A percentile compares a stretch with the other conserved stretches of the same genome.
Conservation (phyloP, 2,113 vertebrate genomes). For the Tachycineta bicolor region DNA sequence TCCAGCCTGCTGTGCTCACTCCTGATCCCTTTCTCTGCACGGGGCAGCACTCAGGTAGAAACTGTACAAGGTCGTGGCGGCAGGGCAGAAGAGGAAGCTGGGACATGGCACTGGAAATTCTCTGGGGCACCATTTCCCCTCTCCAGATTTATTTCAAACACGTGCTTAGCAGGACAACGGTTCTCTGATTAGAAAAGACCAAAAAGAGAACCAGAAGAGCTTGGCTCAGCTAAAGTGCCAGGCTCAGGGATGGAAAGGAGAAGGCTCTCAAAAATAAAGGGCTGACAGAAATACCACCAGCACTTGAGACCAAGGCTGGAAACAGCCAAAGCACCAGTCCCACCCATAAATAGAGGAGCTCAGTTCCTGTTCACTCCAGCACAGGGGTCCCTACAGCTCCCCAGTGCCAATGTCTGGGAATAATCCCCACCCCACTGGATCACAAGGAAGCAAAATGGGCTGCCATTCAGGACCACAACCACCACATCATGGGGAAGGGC, state of each 20-base stretch:
- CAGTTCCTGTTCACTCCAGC: neutral
- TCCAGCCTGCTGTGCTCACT: neutral
- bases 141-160: neutral
- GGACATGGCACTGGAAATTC: neutral
- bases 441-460: neutral
- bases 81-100: neutral
- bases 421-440: neutral
- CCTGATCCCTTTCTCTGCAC: constrained; percentile 9
- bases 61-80: neutral
- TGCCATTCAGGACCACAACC: neutral
- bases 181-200: neutral
- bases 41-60: neutral
- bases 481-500: neutral
- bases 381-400: neutral
- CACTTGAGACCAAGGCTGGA: neutral
- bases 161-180: rapidly evolving
- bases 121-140: neutral
- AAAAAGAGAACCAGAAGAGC: neutral
- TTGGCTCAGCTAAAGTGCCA: neutral
- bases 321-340: neutral
- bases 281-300: neutral
- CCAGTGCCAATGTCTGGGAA: neutral
- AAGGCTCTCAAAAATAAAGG: neutral
- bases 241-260: neutral
- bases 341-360: neutral